Evolutionary conservation across 2,888 invertebrate genomes (phyloP), one percentile per base, ranked within the genome.

Genomic region (Limenitis camilla): DNA sequence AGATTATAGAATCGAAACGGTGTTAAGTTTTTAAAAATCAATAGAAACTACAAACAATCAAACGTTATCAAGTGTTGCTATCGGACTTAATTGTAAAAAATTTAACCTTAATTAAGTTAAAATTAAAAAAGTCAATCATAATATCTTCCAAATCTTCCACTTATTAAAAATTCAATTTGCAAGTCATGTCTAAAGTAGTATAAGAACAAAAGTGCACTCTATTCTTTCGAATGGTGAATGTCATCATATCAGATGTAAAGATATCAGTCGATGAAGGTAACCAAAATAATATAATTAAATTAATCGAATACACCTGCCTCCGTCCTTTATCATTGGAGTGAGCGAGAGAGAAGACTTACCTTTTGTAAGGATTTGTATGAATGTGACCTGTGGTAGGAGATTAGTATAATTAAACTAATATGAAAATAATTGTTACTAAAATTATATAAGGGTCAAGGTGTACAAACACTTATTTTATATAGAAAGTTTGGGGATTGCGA

Each of bases 221-320:
- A 49, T 60, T 66, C 52, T 42, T 49, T 63, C 65, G 72, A 64
- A 67, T 44, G 56, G 52, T 59, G 64, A 60, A 58, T 64, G 49
- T 47, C 52, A 49, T 55, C 54, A 62, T 56, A 55, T 48, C 59
- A 74, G 71, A 74, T 74, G 70, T 64, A 68, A 68, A 68, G 69
- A 71, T 70, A 69, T 61, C 64, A 60, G 55, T 52, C 64, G 63
- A 66, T 63, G 71, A 69, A 68, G 68, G 68, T 67, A 66, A 66
- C 60, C 65, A 62, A 55, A 68, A 67, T 73, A 69, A 69, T 71
- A 68, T 81, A 80, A 83, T 82, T 82, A 81, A 81, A 82, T 82
- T 79, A 82, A 74, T 72, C 63, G 63, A 69, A 60, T 58, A 62
- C 76, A 76, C 69, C 76, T 76, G 73, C 70, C 72, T 61, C 65